A percentile compares a stretch with the other conserved stretches of the same genome.
phyloP scores from a whole-genome alignment of 1,140 invertebrate genomes.

The Temnothorax nylanderi region DNA sequence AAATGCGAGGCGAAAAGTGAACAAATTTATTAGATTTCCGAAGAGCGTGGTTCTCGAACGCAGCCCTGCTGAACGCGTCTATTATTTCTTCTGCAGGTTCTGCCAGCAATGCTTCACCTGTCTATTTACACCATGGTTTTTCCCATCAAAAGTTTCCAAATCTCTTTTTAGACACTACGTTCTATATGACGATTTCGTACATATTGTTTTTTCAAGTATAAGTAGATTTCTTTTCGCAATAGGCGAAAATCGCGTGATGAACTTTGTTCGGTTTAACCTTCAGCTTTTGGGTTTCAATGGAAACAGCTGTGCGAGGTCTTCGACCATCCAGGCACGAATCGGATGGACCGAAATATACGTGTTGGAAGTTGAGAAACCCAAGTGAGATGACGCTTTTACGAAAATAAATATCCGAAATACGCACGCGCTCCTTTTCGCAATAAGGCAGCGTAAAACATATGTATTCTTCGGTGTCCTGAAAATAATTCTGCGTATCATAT shows the following conservation, averaged over 20 bases:
- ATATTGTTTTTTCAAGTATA: neutral
- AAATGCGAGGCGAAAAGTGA: no score
- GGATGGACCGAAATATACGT: conserved; percentile 25
- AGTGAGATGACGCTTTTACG: conserved; percentile 35
- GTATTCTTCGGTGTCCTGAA: neutral
- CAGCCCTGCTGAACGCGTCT: no score
- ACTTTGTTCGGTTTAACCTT: neutral
- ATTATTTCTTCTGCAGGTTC: no score
- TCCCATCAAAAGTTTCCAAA: neutral
- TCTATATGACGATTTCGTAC: neutral
- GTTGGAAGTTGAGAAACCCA: conserved; percentile 27
- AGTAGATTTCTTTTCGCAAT: neutral
- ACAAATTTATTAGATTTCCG: no score
- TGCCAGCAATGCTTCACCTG: no score
- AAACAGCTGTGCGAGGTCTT: conserved; percentile 32
- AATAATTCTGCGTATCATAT: neutral
- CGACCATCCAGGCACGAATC: neutral
- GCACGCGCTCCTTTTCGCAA: conserved; percentile 2
- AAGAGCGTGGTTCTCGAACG: no score
- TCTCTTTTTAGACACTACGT: neutral
- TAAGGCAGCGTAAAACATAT: neutral
- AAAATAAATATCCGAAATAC: conserved; percentile 45
- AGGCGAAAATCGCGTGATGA: neutral
- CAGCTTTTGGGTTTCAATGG: neutral
- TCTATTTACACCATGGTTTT: no score